Percentiles rank a stretch among this genome's conserved stretches.
phyloP scores from a whole-genome alignment of 2,113 vertebrate species.

The Epinephelus cyanopodus region DNA sequence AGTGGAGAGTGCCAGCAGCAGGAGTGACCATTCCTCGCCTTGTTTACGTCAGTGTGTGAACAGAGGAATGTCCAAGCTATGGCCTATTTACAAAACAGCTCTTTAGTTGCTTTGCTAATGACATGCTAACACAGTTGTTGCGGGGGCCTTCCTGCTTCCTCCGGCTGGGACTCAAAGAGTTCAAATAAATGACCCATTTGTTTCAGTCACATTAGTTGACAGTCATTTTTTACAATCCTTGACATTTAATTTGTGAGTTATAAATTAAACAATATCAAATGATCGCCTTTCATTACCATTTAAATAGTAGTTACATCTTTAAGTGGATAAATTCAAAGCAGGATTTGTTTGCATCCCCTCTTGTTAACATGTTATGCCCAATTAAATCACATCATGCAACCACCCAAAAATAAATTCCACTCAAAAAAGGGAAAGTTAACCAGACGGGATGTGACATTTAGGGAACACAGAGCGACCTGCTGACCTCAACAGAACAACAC shows the following conservation, averaged over 20 bases:
- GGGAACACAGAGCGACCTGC: conserved; percentile 14
- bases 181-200: neutral
- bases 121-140: conserved; percentile 51
- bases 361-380: conserved; percentile 5
- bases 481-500: conserved; percentile 31
- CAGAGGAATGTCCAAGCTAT: conserved; percentile 71
- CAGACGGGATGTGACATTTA: conserved; percentile 37
- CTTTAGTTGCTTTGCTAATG: conserved; percentile 63
- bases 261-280: neutral
- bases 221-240: neutral
- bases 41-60: conserved; percentile 71
- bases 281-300: neutral
- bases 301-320: neutral
- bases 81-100: conserved; percentile 75
- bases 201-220: neutral
- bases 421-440: conserved; percentile 31
- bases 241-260: neutral
- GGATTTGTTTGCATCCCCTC: conserved; percentile 29
- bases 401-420: conserved; percentile 34
- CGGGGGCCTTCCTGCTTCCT: neutral
- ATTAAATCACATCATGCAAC: conserved; percentile 27
- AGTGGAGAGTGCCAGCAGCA: conserved; percentile 61
- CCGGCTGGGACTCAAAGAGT: neutral
- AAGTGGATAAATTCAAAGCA: neutral
- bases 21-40: conserved; percentile 58